Conservation (phyloP, 53 echinoderm and acorn worm species). For the Zoroaster sp. region DNA sequence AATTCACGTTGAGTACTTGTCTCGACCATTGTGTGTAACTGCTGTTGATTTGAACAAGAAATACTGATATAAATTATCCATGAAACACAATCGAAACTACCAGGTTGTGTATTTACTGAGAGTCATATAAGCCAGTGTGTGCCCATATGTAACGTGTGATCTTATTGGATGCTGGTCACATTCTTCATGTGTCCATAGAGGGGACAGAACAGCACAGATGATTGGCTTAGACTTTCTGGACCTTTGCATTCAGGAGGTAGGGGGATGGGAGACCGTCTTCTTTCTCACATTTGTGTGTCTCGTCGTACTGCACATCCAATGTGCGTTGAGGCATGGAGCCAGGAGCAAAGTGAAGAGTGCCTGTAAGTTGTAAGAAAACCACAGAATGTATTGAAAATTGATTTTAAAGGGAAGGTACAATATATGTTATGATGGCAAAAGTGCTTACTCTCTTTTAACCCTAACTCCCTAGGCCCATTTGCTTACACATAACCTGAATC, state of each 20-base stretch:
- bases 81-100: no score
- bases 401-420: no score
- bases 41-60: background rate
- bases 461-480: no score
- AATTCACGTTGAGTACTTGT: background rate
- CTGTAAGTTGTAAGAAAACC: background rate
- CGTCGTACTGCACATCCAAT: constrained; percentile 27
- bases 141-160: background rate
- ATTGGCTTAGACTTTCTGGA: constrained; percentile 27
- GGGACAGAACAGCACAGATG: background rate
- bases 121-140: no score
- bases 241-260: constrained; percentile 35
- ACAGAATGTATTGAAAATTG: no score
- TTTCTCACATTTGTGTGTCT: background rate
- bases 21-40: background rate
- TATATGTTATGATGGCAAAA: no score
- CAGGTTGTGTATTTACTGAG: no score
- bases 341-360: background rate
- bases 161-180: background rate
- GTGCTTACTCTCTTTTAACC: no score
- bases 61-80: no score
- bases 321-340: background rate
- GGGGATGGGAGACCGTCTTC: constrained; percentile 40
- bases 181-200: background rate
- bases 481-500: no score